Evolutionary conservation across 2,113 vertebrate species (phyloP).

Genomic region (Archilochus colubris): DNA sequence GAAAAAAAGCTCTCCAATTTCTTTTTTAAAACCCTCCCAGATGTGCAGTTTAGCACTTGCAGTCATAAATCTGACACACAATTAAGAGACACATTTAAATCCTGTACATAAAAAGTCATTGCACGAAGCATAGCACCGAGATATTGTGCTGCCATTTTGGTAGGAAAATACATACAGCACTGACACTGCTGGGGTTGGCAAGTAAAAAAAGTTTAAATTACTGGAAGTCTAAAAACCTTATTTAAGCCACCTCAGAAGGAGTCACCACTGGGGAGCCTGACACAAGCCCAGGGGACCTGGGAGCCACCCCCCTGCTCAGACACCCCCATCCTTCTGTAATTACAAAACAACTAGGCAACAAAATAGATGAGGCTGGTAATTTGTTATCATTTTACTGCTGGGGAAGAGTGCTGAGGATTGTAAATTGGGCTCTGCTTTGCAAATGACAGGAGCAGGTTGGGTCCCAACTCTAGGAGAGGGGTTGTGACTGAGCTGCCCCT

Average conservation of each 20-base stretch:
- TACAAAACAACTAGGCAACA: conserved; percentile 27
- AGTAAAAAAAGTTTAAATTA: too few species aligned
- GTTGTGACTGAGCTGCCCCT: background rate
- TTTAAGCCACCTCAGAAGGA: too few species aligned
- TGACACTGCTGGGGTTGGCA: background rate
- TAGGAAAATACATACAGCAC: background rate
- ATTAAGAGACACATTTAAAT: background rate
- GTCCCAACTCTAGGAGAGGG: background rate
- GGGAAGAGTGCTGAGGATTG: background rate
- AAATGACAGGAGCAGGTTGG: conserved; percentile 27
- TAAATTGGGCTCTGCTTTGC: conserved; percentile 19
- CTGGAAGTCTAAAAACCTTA: too few species aligned
- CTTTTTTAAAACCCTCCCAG: background rate
- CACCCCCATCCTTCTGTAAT: background rate
- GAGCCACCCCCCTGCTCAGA: background rate
- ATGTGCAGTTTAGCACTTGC: background rate
- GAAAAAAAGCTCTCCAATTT: background rate
- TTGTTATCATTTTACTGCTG: conserved; percentile 35
- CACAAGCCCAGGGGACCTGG: background rate
- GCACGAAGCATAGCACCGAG: too few species aligned
- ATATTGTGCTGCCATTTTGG: accelerated
- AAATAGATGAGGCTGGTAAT: conserved; percentile 34
- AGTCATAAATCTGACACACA: accelerated
- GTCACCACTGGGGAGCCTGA: background rate
- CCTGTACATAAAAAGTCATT: background rate